Percentiles rank a stretch among this genome's conserved stretches.
phyloP scores from a whole-genome alignment of 1,140 invertebrate species.

The Drosophila truncata region DNA sequence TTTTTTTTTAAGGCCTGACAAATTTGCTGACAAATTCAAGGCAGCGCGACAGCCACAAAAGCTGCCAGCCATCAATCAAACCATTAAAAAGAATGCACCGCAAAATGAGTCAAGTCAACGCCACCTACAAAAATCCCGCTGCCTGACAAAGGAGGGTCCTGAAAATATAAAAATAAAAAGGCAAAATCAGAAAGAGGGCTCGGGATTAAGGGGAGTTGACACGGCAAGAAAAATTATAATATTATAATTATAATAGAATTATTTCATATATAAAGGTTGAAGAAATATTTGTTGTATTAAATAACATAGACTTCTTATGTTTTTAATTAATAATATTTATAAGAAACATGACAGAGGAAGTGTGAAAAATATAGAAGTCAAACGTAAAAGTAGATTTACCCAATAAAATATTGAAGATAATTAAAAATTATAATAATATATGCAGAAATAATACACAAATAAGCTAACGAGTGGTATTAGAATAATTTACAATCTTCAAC shows the following conservation, averaged over 20 bases:
- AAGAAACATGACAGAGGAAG: neutral
- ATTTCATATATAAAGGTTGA: neutral
- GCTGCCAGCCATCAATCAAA: constrained; percentile 80
- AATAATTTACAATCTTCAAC: neutral
- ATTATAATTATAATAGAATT: no score
- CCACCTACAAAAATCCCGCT: constrained; percentile 69
- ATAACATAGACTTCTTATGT: neutral
- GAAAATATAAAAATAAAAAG: constrained; percentile 13
- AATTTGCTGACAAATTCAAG: constrained; percentile 83
- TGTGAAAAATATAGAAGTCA: neutral
- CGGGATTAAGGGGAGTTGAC: constrained; percentile 5
- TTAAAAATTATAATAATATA: no score
- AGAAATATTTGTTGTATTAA: neutral
- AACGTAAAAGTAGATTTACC: neutral
- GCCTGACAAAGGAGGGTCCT: constrained; percentile 23
- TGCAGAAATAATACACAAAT: neutral
- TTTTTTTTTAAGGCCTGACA: constrained; percentile 60
- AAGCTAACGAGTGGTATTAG: neutral
- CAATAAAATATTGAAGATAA: neutral
- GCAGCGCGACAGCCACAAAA: constrained; percentile 68
- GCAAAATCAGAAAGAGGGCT: neutral
- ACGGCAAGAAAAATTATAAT: neutral
- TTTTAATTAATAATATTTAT: no score
- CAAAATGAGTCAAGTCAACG: constrained; percentile 73
- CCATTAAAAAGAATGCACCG: constrained; percentile 82